phyloP scores from a whole-genome alignment of 2,797 vertebrate species.

The Macropus fuliginosus region DNA sequence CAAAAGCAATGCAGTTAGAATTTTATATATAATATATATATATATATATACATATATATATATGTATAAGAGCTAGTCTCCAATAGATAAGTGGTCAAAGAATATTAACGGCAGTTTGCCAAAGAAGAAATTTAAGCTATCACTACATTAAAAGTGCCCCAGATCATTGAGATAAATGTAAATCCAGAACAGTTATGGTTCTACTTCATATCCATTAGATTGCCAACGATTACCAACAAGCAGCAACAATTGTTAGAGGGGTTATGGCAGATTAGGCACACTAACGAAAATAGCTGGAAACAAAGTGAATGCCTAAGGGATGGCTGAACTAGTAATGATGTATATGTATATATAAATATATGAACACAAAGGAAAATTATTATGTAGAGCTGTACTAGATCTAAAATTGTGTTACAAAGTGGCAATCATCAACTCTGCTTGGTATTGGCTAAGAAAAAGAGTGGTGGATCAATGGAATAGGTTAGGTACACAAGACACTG shows the following conservation, averaged over 20 bases:
- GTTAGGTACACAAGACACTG: no score
- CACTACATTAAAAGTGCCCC: background rate
- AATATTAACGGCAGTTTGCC: no score
- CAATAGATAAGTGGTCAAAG: no score
- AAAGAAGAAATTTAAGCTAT: no score
- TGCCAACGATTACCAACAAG: background rate
- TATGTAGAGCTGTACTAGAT: no score
- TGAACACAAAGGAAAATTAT: background rate
- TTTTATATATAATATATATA: no score
- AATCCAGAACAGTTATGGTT: background rate
- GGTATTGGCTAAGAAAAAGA: no score
- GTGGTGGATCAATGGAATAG: no score
- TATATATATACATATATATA: no score
- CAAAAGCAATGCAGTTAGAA: background rate
- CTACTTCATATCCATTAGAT: background rate
- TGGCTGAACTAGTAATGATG: background rate
- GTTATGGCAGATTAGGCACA: background rate
- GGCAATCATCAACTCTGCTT: no score
- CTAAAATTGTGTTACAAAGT: no score
- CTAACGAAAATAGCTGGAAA: background rate
- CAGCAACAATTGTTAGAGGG: background rate
- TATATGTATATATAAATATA: background rate
- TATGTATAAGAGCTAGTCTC: no score
- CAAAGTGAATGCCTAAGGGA: background rate
- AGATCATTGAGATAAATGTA: background rate